Percentiles rank a stretch among this genome's conserved stretches.
Evolutionary conservation across 2,888 invertebrate genomes (phyloP).

Genomic region (Eristalis arbustorum): DNA sequence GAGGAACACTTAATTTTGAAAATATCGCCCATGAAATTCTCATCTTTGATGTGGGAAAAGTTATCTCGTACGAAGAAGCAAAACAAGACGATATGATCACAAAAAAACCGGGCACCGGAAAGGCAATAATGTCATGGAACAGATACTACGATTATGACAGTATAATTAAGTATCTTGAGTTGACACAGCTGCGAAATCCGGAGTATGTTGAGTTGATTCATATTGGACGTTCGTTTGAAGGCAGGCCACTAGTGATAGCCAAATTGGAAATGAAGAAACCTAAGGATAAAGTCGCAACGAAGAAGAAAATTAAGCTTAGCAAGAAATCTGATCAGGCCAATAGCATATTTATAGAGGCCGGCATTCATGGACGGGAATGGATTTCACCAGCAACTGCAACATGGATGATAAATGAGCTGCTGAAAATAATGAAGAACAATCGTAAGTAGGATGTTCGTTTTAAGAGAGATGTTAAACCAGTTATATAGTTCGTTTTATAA

Average conservation of each 20-base stretch:
- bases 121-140: constrained; percentile 85
- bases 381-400: constrained; percentile 89
- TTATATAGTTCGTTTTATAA: too few species aligned
- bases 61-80: constrained; percentile 84
- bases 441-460: constrained; percentile 77
- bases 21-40: constrained; percentile 85
- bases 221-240: constrained; percentile 87
- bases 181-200: constrained; percentile 84
- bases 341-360: constrained; percentile 91
- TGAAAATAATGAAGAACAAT: constrained; percentile 83
- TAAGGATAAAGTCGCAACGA: constrained; percentile 72
- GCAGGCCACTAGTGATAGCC: constrained; percentile 85
- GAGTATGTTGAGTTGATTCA: constrained; percentile 85
- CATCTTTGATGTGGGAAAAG: constrained; percentile 88
- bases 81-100: constrained; percentile 47
- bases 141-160: constrained; percentile 87
- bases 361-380: constrained; percentile 89
- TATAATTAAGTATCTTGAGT: constrained; percentile 86
- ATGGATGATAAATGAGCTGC: constrained; percentile 86
- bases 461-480: too few species aligned
- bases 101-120: constrained; percentile 75
- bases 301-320: constrained; percentile 75
- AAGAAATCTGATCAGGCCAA: constrained; percentile 84
- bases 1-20: constrained; percentile 82
- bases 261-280: constrained; percentile 83